phyloP scores from a whole-genome alignment of 2,113 vertebrate species.

The Saccopteryx leptura region DNA sequence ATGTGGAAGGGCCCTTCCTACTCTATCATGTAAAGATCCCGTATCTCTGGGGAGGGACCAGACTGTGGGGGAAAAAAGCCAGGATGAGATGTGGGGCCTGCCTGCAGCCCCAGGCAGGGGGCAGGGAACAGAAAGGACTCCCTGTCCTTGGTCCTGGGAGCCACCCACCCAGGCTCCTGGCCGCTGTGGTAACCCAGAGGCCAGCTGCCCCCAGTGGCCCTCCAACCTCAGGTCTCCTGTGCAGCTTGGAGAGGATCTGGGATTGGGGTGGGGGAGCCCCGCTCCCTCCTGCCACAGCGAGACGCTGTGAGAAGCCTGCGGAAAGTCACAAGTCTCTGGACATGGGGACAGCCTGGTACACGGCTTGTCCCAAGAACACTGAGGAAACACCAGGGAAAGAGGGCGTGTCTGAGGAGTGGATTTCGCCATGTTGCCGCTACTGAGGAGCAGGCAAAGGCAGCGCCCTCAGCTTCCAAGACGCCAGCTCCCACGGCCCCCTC shows the following conservation, averaged over 20 bases:
- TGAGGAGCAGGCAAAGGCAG: background rate
- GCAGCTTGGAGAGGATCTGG: background rate
- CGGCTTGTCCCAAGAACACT: background rate
- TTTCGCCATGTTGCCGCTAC: background rate
- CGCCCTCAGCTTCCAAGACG: background rate
- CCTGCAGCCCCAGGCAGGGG: background rate
- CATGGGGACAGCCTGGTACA: background rate
- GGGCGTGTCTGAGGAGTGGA: background rate
- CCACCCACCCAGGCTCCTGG: background rate
- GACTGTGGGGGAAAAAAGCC: background rate
- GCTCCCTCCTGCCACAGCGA: background rate
- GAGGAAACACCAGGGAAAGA: accelerated
- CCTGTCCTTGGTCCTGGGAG: background rate
- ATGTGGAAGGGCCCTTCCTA: background rate
- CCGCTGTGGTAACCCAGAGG: background rate
- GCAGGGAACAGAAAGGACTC: no score
- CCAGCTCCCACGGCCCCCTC: background rate
- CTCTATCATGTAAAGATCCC: background rate
- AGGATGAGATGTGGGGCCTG: background rate
- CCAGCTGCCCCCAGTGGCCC: background rate
- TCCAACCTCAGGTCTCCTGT: background rate
- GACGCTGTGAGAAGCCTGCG: background rate
- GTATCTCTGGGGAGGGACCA: background rate
- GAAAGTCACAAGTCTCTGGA: conserved; percentile 53
- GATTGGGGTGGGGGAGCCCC: background rate